Evolutionary conservation across 2,797 vertebrate species (phyloP), one percentile per base, ranked within the genome.

Genomic region (Dendrocincla fuliginosa): DNA sequence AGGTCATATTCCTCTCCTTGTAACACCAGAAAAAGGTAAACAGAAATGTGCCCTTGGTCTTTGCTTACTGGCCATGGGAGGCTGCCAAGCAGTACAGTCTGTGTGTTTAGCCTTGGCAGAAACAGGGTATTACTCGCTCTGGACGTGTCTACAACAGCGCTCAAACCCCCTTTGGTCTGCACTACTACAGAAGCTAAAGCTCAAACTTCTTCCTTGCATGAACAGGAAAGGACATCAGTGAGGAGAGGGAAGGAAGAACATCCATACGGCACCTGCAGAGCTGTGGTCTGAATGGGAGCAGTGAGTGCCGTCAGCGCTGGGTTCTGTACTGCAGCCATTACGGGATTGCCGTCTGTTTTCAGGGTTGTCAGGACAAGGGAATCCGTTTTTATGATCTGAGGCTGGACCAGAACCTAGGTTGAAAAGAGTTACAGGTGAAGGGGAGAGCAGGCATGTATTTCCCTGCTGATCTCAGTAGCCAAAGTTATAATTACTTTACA

Each of bases 321-420:
- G 97, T 98, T 99, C 97, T 99, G 99, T 96, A 99, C 98, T 3
- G 99, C 97, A 1, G 99, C 99, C 97, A 99, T 98, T 59, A 99
- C 98, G 22, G 99, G 99, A 35, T 98, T 99, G 60, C 99, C 99
- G 6, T 99, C 99, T 6, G 99, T 97, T 92, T 99, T 99, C 93
- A 99, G 96, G 2, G 99, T 99, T 4, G 99, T 99, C 95, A 99
- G 97, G 93, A 99, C 99, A 89, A 99, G 97, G 7, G 99, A 99
- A 90, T 99, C 99, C 0, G 99, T 99, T 97, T 99, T 99, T 92
- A 99, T 98, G 93, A 99, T 99, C 98, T 99, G 99, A 82, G 99
- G 99, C 78, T 99, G 99, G 82, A 99, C 99, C 80, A 99, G 97
- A 92, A 99, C 98, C 99, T 99, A 92, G 46, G 37, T 41, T 37